Evolutionary conservation across 2,113 vertebrate species (phyloP).

Genomic region (Phyllopteryx taeniolatus): DNA sequence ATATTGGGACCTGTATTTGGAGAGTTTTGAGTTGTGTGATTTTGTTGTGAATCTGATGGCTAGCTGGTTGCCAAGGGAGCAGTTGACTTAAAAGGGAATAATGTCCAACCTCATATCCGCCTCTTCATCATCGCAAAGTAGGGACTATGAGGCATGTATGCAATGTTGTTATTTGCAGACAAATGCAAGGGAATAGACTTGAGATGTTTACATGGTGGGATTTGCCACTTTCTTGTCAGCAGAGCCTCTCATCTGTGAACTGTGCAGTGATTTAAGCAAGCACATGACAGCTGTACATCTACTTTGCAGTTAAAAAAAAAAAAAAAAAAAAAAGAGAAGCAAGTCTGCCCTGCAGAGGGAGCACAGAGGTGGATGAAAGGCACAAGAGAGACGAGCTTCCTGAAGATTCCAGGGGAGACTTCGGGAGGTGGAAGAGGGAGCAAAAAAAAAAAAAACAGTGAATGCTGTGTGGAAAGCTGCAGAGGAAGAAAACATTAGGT

Average conservation of each 20-base stretch:
- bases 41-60: conserved; percentile 48
- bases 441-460: conserved; percentile 9
- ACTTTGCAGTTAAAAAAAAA: conserved; percentile 2
- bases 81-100: conserved; percentile 57
- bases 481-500: conserved; percentile 1
- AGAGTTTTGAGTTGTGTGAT: conserved; percentile 31
- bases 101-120: conserved; percentile 48
- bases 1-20: conserved; percentile 18
- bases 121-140: conserved; percentile 31
- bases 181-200: background rate
- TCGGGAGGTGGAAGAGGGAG: conserved; percentile 27
- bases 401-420: conserved; percentile 37
- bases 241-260: background rate
- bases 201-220: background rate
- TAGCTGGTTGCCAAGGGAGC: conserved; percentile 64
- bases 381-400: conserved; percentile 29
- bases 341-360: conserved; percentile 60
- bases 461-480: conserved; percentile 9
- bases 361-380: conserved; percentile 58
- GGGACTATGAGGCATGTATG: conserved; percentile 24
- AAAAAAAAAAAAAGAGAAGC: conserved; percentile 12
- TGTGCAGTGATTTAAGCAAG: conserved; percentile 34
- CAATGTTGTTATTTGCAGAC: conserved; percentile 1
- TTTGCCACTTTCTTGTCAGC: background rate
- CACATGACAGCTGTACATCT: conserved; percentile 18